Evolutionary conservation across 1,140 invertebrate species (phyloP), one percentile per base, ranked within the genome.

Genomic region (Scaptomyza hsui): DNA sequence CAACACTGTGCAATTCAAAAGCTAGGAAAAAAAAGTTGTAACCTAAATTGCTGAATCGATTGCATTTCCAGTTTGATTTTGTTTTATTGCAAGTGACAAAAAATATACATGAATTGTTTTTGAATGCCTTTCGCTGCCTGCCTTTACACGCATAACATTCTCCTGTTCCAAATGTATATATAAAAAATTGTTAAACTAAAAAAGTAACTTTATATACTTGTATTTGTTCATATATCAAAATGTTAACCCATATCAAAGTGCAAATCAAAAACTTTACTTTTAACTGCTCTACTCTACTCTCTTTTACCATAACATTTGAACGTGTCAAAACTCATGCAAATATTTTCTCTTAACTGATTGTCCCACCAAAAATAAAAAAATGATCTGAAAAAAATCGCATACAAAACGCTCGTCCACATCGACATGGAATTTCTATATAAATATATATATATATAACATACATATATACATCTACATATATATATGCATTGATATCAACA

Each of bases 241-340:
- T 69, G 42, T 62, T 39, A 48, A 69, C 13, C 49, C 49, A 29
- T 62, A 53, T 45, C 32, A 39, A 61, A 61, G 62, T 67, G 55
- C 63, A 72, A 60, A 59, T 18, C 59, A 32, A 69, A 70, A 67
- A 67, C 55, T 63, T 55, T 55, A 57, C 53, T 37, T 61, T 41
- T 42, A 65, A 59, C 18, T 18, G 67, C 59, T 73, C 63, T 65
- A 64, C 67, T 57, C 6, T n/a, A n/a, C n/a, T 29, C 26, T 29
- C 69, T 81, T 70, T 65, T 74, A 64, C 45, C 64, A 78, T 72
- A 55, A 77, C 72, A 85, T 76, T 72, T 76, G 60, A 76, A 79
- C 76, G 80, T 78, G 61, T 70, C 63, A 75, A 76, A 90, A 85
- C 70, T 78, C 74, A 76, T 81, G 56, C 72, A 75, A 89, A 75